A percentile compares a stretch with the other conserved stretches of the same genome.
These are phyloP conservation scores for Anhinga anhinga DNA, from an alignment of 2,113 vertebrate genomes.

Conservation along the genomic window DNA sequence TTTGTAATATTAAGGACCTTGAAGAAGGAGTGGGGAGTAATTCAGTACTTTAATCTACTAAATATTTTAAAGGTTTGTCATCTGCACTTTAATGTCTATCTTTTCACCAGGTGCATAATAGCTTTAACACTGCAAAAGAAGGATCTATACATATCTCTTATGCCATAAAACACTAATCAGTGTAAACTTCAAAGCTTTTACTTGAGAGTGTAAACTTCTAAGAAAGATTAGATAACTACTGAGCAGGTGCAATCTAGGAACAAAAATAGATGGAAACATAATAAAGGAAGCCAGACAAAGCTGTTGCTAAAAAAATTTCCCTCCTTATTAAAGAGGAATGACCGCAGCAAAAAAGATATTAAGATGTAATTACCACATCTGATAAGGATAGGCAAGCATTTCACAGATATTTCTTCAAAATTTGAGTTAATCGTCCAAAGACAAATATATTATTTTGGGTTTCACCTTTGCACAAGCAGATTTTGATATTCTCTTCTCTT, in stretches of 20 bases:
- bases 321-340: neutral
- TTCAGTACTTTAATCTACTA: conserved; percentile 26
- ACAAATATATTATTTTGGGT: neutral
- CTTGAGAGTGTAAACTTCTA: conserved; percentile 63
- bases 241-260: conserved; percentile 76
- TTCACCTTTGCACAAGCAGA: neutral
- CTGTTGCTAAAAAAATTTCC: conserved; percentile 10
- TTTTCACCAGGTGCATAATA: conserved; percentile 64
- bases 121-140: conserved; percentile 44
- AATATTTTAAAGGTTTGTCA: conserved; percentile 61
- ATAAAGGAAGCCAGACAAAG: conserved; percentile 57
- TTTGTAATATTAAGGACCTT: conserved; percentile 10
- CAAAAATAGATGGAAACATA: conserved; percentile 25
- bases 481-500: neutral
- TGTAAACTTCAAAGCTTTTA: conserved; percentile 68
- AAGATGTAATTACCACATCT: neutral
- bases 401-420: neutral
- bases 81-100: conserved; percentile 23
- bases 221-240: conserved; percentile 68
- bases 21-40: conserved; percentile 18
- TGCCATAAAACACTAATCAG: conserved; percentile 60
- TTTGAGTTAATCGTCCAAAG: neutral
- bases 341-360: neutral
- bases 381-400: neutral
- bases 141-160: conserved; percentile 51